These are phyloP conservation scores for Lepisosteus osseus DNA, from an alignment of 2,113 vertebrate genomes.

Conservation along the genomic window DNA sequence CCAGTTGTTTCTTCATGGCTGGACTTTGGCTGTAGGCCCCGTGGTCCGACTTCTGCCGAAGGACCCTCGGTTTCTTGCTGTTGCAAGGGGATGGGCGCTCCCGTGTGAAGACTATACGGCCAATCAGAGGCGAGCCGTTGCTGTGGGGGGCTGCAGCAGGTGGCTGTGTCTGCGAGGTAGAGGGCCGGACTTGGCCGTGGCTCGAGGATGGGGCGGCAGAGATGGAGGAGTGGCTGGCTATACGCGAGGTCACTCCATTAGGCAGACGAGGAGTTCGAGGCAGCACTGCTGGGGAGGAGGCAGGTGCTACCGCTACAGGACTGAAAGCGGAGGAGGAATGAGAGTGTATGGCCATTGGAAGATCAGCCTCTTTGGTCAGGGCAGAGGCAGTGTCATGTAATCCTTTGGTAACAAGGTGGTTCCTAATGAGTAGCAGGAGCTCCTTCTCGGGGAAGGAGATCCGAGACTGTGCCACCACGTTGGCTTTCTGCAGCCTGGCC, in stretches of 20 bases:
- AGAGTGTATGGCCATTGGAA: constrained; percentile 86
- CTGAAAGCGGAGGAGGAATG: constrained; percentile 77
- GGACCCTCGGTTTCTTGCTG: constrained; percentile 83
- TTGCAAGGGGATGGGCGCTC: constrained; percentile 80
- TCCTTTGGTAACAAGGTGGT: constrained; percentile 94
- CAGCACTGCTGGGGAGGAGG: constrained; percentile 75
- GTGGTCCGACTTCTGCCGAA: constrained; percentile 96
- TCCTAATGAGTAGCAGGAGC: constrained; percentile 87
- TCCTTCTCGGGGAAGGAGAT: constrained; percentile 96
- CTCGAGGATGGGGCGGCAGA: constrained; percentile 55
- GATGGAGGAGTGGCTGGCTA: constrained; percentile 69
- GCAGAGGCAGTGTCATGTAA: constrained; percentile 82
- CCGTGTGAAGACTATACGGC: constrained; percentile 90
- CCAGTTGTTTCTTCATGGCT: constrained; percentile 96
- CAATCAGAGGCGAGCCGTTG: constrained; percentile 81
- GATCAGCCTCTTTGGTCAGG: constrained; percentile 90
- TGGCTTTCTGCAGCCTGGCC: constrained; percentile 90
- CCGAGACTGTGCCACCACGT: constrained; percentile 94
- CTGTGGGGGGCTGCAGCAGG: constrained; percentile 67
- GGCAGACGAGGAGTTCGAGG: constrained; percentile 89
- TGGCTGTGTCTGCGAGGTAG: constrained; percentile 66
- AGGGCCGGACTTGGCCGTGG: constrained; percentile 72
- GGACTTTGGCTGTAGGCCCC: constrained; percentile 97
- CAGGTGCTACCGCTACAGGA: constrained; percentile 60
- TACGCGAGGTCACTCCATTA: constrained; percentile 80